phyloP scores from a whole-genome alignment of 1,140 invertebrate genomes.

The Drosophila persimilis region DNA sequence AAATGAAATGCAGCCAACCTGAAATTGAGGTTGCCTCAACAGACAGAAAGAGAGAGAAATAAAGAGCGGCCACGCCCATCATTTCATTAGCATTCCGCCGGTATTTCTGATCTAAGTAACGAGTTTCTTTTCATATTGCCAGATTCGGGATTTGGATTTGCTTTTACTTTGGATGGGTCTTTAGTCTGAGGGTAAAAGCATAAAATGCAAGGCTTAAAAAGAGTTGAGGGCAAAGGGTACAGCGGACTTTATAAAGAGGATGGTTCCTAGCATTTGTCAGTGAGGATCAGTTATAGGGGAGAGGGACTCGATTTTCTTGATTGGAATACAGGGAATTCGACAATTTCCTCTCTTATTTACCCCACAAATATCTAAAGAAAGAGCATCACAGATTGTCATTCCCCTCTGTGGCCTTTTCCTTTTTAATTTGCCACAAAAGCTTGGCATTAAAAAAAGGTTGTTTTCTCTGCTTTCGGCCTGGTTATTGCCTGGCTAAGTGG shows the following conservation, averaged over 20 bases:
- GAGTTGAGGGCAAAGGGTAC: not conserved
- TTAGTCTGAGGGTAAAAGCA: not conserved
- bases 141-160: not conserved
- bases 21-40: constrained; percentile 10
- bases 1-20: constrained; percentile 41
- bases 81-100: constrained; percentile 36
- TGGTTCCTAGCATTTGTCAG: too few species aligned
- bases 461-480: not conserved
- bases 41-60: not conserved
- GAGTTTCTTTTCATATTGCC: constrained; percentile 21
- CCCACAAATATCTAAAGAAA: too few species aligned
- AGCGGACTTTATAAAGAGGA: too few species aligned
- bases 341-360: too few species aligned
- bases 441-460: constrained; percentile 7
- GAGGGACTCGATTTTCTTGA: too few species aligned
- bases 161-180: not conserved
- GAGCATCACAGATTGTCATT: not conserved
- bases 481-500: constrained; percentile 13
- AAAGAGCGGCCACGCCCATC: constrained; percentile 16
- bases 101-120: constrained; percentile 36
- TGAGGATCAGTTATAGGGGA: too few species aligned
- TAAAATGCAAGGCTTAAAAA: constrained; percentile 14
- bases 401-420: not conserved
- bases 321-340: too few species aligned
- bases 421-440: constrained; percentile 9